phyloP scores from a whole-genome alignment of 2,113 vertebrate species.

The Beaufortia kweichowensis region DNA sequence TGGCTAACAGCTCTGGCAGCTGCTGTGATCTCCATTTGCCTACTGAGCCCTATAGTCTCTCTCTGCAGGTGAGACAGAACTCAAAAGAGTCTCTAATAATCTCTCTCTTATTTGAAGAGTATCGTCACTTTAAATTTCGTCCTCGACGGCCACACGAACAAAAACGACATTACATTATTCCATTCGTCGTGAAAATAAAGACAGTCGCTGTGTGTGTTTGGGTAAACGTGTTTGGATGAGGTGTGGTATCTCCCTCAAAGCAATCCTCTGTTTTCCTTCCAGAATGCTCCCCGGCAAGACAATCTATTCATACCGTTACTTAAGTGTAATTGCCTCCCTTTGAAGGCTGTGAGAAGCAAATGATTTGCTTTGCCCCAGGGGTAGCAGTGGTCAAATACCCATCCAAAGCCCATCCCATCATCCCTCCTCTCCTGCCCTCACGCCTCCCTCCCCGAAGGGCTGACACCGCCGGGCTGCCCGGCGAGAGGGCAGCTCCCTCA shows the following conservation, averaged over 20 bases:
- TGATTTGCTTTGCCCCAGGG: constrained; percentile 79
- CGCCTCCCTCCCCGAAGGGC: constrained; percentile 55
- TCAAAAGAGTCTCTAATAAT: constrained; percentile 73
- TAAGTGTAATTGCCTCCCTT: constrained; percentile 84
- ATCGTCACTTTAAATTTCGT: not conserved
- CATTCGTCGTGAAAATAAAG: not conserved
- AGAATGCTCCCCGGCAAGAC: constrained; percentile 78
- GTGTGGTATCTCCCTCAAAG: constrained; percentile 78
- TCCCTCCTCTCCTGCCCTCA: constrained; percentile 38
- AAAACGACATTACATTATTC: not conserved
- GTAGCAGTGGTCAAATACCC: constrained; percentile 76
- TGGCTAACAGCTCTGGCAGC: constrained; percentile 83
- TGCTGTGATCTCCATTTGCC: constrained; percentile 78
- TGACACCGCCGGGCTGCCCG: constrained; percentile 72
- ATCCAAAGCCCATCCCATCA: constrained; percentile 55
- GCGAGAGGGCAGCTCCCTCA: constrained; percentile 80
- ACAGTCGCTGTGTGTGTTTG: not conserved
- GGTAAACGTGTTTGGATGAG: constrained; percentile 57
- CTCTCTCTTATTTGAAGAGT: constrained; percentile 48
- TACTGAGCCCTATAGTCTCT: constrained; percentile 69
- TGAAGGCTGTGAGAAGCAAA: constrained; percentile 84
- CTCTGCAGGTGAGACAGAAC: constrained; percentile 81
- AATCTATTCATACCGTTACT: constrained; percentile 85
- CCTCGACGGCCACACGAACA: not conserved
- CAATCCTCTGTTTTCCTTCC: constrained; percentile 74